A percentile compares a stretch with the other conserved stretches of the same genome.
Evolutionary conservation across 2,113 vertebrate species (phyloP).

Genomic region (Pavo muticus): DNA sequence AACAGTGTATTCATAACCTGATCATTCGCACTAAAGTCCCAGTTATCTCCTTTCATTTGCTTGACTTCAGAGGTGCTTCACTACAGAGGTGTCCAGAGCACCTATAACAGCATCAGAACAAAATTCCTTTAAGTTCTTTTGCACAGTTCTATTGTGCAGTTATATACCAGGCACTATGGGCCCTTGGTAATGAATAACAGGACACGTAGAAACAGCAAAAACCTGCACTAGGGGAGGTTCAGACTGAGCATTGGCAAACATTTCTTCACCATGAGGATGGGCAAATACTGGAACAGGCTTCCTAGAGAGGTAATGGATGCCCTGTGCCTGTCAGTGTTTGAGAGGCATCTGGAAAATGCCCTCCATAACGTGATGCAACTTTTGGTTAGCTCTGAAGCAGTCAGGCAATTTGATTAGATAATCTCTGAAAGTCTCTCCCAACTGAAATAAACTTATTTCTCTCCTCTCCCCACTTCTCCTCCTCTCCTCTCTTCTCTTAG

Average conservation of each 20-base stretch:
- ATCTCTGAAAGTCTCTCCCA: not conserved
- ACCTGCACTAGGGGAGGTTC: not conserved
- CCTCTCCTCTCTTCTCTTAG: no score
- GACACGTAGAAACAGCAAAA: not conserved
- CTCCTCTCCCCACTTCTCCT: no score
- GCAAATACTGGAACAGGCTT: not conserved
- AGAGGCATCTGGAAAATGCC: not conserved
- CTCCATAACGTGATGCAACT: not conserved
- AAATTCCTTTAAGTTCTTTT: not conserved
- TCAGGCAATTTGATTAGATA: not conserved
- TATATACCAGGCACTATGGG: not conserved
- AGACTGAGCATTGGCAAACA: not conserved
- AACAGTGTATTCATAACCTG: not conserved
- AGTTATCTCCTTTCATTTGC: slow-evolving; percentile 3
- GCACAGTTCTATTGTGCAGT: not conserved
- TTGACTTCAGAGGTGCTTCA: not conserved
- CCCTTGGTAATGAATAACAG: not conserved
- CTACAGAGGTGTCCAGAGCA: not conserved
- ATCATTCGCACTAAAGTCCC: slow-evolving; percentile 21
- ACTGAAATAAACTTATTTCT: not conserved
- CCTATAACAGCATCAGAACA: not conserved
- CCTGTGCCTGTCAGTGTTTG: not conserved
- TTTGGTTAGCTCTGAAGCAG: not conserved
- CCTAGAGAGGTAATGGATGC: not conserved
- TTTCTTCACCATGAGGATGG: not conserved